Conservation (phyloP, 2,113 vertebrate species). For the Thunnus maccoyii region DNA sequence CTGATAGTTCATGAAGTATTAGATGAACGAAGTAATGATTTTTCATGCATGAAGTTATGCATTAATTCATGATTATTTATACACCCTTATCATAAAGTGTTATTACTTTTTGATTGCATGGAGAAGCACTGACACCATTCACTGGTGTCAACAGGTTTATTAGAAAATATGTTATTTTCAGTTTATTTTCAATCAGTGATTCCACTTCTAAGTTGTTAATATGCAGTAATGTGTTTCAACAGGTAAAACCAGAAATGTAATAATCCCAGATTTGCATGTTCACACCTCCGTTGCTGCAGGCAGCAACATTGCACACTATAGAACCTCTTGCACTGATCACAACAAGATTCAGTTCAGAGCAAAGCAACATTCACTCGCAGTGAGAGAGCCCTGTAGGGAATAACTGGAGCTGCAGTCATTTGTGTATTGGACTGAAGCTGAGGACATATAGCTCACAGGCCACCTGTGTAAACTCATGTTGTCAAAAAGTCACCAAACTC, state of each 20-base stretch:
- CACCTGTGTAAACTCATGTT: slow-evolving; percentile 28
- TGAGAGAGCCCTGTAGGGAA: slow-evolving; percentile 38
- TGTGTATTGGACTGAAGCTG: slow-evolving; percentile 42
- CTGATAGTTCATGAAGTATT: too few species aligned
- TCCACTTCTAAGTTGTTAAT: background rate
- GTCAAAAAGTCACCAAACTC: slow-evolving; percentile 47
- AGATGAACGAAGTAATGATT: too few species aligned
- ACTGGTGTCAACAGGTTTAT: background rate
- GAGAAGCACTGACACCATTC: background rate
- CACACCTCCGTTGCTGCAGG: slow-evolving; percentile 8
- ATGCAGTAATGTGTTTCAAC: background rate
- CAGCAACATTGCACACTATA: background rate
- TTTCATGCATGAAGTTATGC: too few species aligned
- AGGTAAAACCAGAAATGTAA: slow-evolving; percentile 35
- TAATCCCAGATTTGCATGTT: slow-evolving; percentile 25
- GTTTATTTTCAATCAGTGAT: background rate
- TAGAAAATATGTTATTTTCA: background rate
- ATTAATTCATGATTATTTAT: too few species aligned
- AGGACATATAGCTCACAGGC: slow-evolving; percentile 47
- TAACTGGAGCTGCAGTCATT: slow-evolving; percentile 45
- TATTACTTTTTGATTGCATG: background rate
- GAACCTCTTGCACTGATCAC: slow-evolving; percentile 15
- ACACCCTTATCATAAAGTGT: too few species aligned
- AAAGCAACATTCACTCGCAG: slow-evolving; percentile 33
- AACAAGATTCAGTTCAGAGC: slow-evolving; percentile 40